Evolutionary conservation across 2,888 invertebrate genomes (phyloP).

Genomic region (Aromia moschata): DNA sequence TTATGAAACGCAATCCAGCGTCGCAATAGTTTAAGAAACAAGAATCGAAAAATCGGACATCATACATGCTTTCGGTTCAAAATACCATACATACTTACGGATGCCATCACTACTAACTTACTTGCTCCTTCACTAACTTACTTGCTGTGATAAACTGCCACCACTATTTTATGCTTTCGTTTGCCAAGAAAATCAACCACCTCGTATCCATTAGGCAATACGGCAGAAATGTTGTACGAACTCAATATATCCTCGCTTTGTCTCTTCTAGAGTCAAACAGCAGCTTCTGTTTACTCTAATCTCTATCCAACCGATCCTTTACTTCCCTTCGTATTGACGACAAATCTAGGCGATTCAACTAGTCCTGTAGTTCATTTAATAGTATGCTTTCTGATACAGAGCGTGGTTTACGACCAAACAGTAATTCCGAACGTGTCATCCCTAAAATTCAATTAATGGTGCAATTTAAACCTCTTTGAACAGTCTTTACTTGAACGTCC

Average conservation of each 20-base stretch:
- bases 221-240: not conserved
- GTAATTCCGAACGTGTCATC: not conserved
- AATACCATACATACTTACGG: not conserved
- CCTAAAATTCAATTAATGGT: not conserved
- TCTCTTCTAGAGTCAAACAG: not conserved
- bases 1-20: too few species aligned
- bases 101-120: not conserved
- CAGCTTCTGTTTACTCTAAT: not conserved
- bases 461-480: not conserved
- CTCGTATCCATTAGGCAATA: not conserved
- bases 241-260: not conserved
- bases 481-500: not conserved
- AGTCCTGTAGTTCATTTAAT: not conserved
- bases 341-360: not conserved
- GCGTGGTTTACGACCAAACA: constrained; percentile 2
- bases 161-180: too few species aligned
- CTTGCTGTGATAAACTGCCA: too few species aligned
- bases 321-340: not conserved
- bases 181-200: not conserved
- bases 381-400: not conserved
- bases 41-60: too few species aligned
- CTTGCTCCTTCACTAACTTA: too few species aligned
- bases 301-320: not conserved
- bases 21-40: too few species aligned
- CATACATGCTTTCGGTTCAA: not conserved